These are phyloP conservation scores for Drosophila gunungcola DNA, from an alignment of 1,140 invertebrate genomes.

Conservation along the genomic window DNA sequence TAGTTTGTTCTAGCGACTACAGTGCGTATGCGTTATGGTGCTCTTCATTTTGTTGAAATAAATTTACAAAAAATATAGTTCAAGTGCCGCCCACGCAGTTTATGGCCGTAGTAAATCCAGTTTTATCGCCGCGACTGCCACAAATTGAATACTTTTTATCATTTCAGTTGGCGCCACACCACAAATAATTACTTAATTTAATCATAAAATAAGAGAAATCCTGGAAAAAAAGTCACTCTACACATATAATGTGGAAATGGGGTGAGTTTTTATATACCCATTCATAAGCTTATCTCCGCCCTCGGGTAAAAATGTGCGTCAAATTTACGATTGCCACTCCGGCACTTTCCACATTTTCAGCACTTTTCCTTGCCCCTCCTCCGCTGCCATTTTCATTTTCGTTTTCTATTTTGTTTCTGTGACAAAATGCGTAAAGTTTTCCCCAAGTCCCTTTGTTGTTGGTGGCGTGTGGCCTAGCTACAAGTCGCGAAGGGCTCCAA, in stretches of 20 bases:
- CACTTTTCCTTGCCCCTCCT: conserved; percentile 34
- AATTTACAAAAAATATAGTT: conserved; percentile 43
- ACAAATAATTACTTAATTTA: conserved; percentile 81
- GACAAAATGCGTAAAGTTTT: conserved; percentile 71
- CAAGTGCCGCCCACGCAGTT: conserved; percentile 29
- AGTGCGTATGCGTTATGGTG: conserved; percentile 63
- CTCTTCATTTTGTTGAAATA: conserved; percentile 24
- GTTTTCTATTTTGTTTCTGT: conserved; percentile 31
- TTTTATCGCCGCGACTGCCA: conserved; percentile 43
- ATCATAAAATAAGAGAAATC: conserved; percentile 64
- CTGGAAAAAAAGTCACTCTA: conserved; percentile 31
- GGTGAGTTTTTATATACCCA: conserved; percentile 71
- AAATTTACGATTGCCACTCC: conserved; percentile 68
- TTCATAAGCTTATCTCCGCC: conserved; percentile 66
- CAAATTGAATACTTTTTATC: conserved; percentile 56
- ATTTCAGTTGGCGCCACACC: conserved; percentile 58
- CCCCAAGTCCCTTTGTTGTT: conserved; percentile 39
- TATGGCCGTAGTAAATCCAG: conserved; percentile 52
- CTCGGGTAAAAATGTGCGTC: conserved; percentile 50
- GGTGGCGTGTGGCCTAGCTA: conserved; percentile 52
- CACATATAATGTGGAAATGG: conserved; percentile 29
- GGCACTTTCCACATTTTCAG: conserved; percentile 75
- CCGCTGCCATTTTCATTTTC: neutral
- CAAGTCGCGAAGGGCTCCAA: conserved; percentile 61
- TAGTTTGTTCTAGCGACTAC: conserved; percentile 61